These are phyloP conservation scores for Meloidogyne exigua DNA, from an alignment of 1,140 invertebrate genomes.

Conservation along the genomic window DNA sequence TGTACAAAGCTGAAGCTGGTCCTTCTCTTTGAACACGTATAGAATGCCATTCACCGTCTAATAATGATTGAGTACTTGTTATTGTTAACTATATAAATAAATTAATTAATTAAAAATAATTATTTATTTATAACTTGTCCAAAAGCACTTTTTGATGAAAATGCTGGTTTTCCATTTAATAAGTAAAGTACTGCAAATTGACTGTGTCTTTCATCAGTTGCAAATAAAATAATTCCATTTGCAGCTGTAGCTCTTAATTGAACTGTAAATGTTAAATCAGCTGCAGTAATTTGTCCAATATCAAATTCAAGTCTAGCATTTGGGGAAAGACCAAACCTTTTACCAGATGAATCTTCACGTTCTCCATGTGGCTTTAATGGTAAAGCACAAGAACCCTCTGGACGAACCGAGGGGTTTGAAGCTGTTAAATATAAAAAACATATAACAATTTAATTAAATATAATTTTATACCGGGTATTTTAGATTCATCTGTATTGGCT, in stretches of 20 bases:
- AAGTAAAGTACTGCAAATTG: slow-evolving; percentile 81
- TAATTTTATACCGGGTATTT: too few species aligned
- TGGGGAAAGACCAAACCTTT: slow-evolving; percentile 66
- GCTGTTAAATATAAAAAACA: neutral
- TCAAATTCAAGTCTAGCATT: slow-evolving; percentile 72
- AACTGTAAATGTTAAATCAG: slow-evolving; percentile 69
- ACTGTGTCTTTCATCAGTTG: slow-evolving; percentile 70
- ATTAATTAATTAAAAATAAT: neutral
- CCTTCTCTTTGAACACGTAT: slow-evolving; percentile 65
- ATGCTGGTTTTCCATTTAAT: slow-evolving; percentile 74
- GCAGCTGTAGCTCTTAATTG: slow-evolving; percentile 77
- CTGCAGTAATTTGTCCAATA: slow-evolving; percentile 65
- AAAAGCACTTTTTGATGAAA: slow-evolving; percentile 74
- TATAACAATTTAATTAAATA: neutral
- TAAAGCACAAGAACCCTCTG: slow-evolving; percentile 65
- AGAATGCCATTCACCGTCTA: slow-evolving; percentile 84
- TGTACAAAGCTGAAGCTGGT: slow-evolving; percentile 60
- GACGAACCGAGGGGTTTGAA: slow-evolving; percentile 29
- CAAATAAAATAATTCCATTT: slow-evolving; percentile 83
- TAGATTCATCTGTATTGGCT: neutral
- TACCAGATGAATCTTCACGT: slow-evolving; percentile 52
- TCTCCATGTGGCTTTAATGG: slow-evolving; percentile 63
- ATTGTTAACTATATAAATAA: slow-evolving; percentile 45
- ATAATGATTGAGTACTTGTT: slow-evolving; percentile 67
- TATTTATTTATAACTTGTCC: slow-evolving; percentile 64